A percentile compares a stretch with the other conserved stretches of the same genome.
Evolutionary conservation across 2,113 vertebrate genomes (phyloP).

Genomic region (Glaucidium brasilianum): DNA sequence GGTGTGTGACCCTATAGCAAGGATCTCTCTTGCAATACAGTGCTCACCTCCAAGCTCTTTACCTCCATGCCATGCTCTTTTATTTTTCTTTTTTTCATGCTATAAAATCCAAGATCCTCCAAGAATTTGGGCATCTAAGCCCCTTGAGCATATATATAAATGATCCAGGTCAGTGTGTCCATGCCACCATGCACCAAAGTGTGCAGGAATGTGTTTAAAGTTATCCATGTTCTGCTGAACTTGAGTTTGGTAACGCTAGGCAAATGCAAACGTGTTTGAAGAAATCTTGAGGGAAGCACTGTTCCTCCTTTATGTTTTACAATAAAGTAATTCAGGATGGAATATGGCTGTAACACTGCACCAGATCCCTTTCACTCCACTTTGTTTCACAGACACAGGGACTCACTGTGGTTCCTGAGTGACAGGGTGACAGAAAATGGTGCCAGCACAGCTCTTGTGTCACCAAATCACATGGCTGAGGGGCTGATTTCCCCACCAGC

Average conservation of each 20-base stretch:
- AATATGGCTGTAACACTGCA: background rate
- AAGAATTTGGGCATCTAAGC: background rate
- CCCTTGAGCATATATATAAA: fast-evolving
- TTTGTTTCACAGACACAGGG: background rate
- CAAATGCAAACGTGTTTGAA: background rate
- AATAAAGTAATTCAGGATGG: background rate
- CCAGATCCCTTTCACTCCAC: background rate
- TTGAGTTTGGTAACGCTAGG: background rate
- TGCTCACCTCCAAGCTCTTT: background rate
- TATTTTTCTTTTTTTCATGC: background rate
- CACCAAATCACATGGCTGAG: fast-evolving
- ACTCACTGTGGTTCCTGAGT: fast-evolving
- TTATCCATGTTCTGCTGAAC: background rate
- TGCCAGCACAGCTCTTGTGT: background rate
- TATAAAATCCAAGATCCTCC: background rate
- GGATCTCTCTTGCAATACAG: background rate
- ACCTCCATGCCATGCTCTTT: fast-evolving
- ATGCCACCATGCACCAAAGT: background rate
- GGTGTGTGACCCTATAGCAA: background rate
- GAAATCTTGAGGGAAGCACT: background rate
- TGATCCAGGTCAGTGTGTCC: fast-evolving
- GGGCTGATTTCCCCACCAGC: background rate
- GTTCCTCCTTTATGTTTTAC: background rate
- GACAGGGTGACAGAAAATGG: fast-evolving
- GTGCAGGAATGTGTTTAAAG: background rate